phyloP scores from a whole-genome alignment of 37 sponge, comb jelly and placozoan genomes.

The Beroe ovata region DNA sequence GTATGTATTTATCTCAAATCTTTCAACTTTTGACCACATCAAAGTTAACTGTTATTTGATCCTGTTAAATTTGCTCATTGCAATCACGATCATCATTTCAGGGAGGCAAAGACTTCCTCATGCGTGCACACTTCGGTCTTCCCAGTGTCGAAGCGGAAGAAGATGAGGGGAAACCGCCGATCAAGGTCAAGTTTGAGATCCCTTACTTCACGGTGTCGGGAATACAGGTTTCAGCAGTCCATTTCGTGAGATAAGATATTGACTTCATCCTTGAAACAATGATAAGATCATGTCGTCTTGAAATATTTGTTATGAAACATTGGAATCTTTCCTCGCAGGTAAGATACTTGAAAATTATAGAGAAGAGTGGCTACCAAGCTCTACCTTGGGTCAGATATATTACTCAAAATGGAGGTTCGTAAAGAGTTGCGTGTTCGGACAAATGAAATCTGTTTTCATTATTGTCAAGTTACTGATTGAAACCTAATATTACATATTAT shows the following conservation, averaged over 20 bases:
- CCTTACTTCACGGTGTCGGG: slow-evolving; percentile 99
- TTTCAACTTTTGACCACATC: not conserved
- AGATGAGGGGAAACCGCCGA: slow-evolving; percentile 91
- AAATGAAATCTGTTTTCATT: not conserved
- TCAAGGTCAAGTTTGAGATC: slow-evolving; percentile 95
- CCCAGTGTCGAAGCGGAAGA: slow-evolving; percentile 92
- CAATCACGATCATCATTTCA: slow-evolving; percentile 2
- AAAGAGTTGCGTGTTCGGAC: not conserved
- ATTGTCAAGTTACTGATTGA: not conserved
- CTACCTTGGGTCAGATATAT: slow-evolving; percentile 98
- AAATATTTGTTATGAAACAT: too few species aligned
- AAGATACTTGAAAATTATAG: slow-evolving; percentile 96
- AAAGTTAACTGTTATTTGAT: not conserved
- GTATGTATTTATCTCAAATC: slow-evolving; percentile 69
- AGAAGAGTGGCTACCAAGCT: slow-evolving; percentile 99
- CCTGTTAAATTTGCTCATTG: not conserved
- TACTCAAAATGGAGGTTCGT: slow-evolving; percentile 91
- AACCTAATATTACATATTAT: too few species aligned
- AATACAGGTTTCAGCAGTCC: slow-evolving; percentile 88
- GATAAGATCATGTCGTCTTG: too few species aligned
- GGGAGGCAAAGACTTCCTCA: slow-evolving; percentile 92
- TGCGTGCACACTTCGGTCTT: slow-evolving; percentile 95
- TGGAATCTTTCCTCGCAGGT: too few species aligned
- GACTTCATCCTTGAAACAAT: too few species aligned
- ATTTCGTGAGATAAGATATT: too few species aligned